Conservation (phyloP, 1,140 invertebrate genomes). For the Oreohelix idahoensis region DNA sequence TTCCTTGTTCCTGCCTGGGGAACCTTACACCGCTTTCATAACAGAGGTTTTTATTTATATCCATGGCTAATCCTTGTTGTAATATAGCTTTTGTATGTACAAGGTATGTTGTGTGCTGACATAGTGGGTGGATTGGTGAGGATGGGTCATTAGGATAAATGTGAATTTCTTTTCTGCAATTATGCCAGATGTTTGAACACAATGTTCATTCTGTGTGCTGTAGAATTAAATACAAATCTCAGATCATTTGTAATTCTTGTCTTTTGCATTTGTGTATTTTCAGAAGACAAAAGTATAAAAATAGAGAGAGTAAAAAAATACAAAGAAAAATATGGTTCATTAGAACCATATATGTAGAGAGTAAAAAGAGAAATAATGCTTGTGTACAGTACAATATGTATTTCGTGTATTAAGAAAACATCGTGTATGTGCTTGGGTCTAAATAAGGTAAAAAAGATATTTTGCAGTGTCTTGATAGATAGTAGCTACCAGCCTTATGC, state of each 20-base stretch:
- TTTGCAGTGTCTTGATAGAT: too few species aligned
- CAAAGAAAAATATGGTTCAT: too few species aligned
- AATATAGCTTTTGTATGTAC: neutral
- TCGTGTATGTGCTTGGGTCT: too few species aligned
- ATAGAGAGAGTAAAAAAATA: too few species aligned
- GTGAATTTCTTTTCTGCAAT: neutral
- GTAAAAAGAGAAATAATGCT: too few species aligned
- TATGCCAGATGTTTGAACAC: neutral
- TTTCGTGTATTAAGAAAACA: too few species aligned
- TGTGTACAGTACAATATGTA: too few species aligned
- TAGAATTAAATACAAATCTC: constrained; percentile 16
- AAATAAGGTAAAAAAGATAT: too few species aligned
- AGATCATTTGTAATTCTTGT: neutral
- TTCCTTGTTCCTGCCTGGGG: neutral
- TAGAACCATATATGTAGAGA: too few species aligned
- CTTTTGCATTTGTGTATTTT: neutral
- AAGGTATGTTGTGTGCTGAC: neutral
- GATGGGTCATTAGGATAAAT: neutral
- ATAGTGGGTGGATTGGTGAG: neutral
- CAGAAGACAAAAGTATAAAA: too few species aligned
- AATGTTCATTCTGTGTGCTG: constrained; percentile 13
- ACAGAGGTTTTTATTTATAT: neutral
- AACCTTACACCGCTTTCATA: neutral
- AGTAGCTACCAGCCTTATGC: too few species aligned
- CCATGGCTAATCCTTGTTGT: neutral